Evolutionary conservation across 1,140 invertebrate genomes (phyloP), one percentile per base, ranked within the genome.

Genomic region (Eciton burchellii): DNA sequence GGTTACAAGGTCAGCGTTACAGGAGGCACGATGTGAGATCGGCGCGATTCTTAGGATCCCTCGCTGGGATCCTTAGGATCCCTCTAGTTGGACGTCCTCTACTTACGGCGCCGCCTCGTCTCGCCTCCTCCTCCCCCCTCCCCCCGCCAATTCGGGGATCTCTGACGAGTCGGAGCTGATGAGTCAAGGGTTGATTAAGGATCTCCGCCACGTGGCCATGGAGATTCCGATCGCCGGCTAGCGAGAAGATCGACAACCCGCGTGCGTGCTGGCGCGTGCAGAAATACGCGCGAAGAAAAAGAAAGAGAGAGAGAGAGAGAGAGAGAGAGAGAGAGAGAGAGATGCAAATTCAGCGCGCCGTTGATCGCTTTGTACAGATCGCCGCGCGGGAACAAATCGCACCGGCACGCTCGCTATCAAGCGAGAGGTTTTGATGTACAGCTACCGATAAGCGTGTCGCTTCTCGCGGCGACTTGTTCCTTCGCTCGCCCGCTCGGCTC

Each of bases 401-500:
- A 45, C 8, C 24, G 63, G 43, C 49, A 49, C 24, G 49, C 47
- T 68, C 41, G 65, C n/a, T 49, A 9, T 49, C 24, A 6, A 35
- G 14, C 59, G n/a, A 49, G 45, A 66, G 21, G 45, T 43, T 68
- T 68, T 49, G 65, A 49, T 49, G 16, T 68, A 68, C 11, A 24
- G 16, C 65, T 11, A 29, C 45, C 24, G 45, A 68, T 68, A 68
- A 49, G 45, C 65, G 65, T 49, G 45, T 49, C 24, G 45, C 45
- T 68, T n/a, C 65, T 68, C 65, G 65, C 63, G 16, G 19, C 16
- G 24, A 49, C 65, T 47, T 62, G 59, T 62, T 62, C 8, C 59
- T 16, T 14, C 24, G 45, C 2, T 49, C 29, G n/a, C 49, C 24
- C 45, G 45, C 45, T n/a, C 45, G 45, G 19, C 21, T 68, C 24